phyloP scores from a whole-genome alignment of 1,140 invertebrate genomes.

The Hycleus phaleratus region DNA sequence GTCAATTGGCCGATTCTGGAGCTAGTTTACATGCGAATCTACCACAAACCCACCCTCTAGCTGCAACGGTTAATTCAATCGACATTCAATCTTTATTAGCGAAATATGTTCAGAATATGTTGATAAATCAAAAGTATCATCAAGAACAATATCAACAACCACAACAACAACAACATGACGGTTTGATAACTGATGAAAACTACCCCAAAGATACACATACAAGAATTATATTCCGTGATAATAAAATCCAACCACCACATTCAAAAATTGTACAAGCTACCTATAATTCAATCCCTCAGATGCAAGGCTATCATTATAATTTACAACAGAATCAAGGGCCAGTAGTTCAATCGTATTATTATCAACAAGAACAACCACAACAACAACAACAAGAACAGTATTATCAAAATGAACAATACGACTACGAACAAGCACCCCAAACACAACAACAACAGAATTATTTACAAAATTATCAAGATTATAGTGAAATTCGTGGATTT shows the following conservation, averaged over 20 bases:
- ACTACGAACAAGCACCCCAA: neutral
- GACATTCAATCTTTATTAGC: slow-evolving; percentile 41
- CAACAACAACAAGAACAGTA: slow-evolving; percentile 11
- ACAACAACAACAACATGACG: slow-evolving; percentile 24
- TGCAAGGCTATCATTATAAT: slow-evolving; percentile 3
- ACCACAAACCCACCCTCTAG: slow-evolving; percentile 46
- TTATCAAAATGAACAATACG: neutral
- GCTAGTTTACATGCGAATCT: slow-evolving; percentile 47
- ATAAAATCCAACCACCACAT: too few species aligned
- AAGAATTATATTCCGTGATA: slow-evolving; percentile 23
- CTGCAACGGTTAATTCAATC: slow-evolving; percentile 45
- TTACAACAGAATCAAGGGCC: neutral
- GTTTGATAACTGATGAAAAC: slow-evolving; percentile 31
- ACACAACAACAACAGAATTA: slow-evolving; percentile 1
- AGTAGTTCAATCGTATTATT: neutral
- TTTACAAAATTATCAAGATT: neutral
- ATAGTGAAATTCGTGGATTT: too few species aligned
- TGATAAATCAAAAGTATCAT: slow-evolving; percentile 14
- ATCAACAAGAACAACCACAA: neutral
- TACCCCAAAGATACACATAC: slow-evolving; percentile 34
- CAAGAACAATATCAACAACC: slow-evolving; percentile 11
- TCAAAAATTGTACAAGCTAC: too few species aligned
- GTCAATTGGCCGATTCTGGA: slow-evolving; percentile 45
- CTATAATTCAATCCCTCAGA: slow-evolving; percentile 3
- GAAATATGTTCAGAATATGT: slow-evolving; percentile 32